Conservation (phyloP, 1,140 invertebrate genomes). For the Hylaeus anthracinus region DNA sequence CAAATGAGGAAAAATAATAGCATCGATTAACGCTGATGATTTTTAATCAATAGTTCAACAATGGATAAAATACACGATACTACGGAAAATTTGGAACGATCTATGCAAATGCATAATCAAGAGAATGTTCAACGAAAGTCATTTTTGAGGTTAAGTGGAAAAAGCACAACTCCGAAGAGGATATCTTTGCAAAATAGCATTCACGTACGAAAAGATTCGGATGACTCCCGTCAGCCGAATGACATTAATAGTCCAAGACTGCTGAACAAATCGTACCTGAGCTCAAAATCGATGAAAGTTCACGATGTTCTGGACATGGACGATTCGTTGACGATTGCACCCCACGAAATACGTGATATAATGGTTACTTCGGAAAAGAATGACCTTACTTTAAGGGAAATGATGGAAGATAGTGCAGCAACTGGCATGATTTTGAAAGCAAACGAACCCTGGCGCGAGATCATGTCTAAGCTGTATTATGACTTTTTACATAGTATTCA, state of each 20-base stretch:
- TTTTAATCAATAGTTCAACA: background rate
- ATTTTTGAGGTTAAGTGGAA: conserved; percentile 66
- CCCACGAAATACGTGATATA: conserved; percentile 70
- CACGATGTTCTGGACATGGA: conserved; percentile 52
- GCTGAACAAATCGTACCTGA: background rate
- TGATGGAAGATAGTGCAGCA: conserved; percentile 77
- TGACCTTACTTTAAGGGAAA: conserved; percentile 72
- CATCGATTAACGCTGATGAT: background rate
- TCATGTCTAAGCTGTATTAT: conserved; percentile 81
- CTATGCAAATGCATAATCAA: conserved; percentile 53
- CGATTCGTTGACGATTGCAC: conserved; percentile 67
- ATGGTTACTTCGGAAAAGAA: conserved; percentile 62
- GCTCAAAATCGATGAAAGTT: conserved; percentile 7
- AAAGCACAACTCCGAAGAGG: conserved; percentile 53
- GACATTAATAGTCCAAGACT: conserved; percentile 23
- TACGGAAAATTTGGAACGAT: conserved; percentile 54
- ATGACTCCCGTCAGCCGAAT: conserved; percentile 16
- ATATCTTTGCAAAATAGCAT: conserved; percentile 53
- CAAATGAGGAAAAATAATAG: too few species aligned
- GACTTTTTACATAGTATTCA: conserved; percentile 84
- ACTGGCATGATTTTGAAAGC: conserved; percentile 79
- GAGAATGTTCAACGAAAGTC: conserved; percentile 59
- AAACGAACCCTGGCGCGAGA: conserved; percentile 79
- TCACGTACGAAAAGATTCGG: conserved; percentile 37
- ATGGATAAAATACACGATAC: conserved; percentile 52